Conservation (phyloP, 2,113 vertebrate genomes). For the Beaufortia kweichowensis region DNA sequence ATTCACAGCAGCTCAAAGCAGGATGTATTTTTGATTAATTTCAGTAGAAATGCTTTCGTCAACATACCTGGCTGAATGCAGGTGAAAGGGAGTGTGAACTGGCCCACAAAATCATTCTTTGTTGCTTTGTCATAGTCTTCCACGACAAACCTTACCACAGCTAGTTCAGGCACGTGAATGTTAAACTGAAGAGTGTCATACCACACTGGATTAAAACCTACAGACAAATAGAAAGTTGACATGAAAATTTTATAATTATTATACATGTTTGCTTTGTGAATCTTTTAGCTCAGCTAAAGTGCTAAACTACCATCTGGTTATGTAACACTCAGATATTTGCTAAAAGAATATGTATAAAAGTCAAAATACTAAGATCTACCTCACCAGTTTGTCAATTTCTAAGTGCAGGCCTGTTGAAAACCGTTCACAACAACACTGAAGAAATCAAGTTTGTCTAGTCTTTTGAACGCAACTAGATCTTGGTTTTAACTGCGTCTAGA, state of each 20-base stretch:
- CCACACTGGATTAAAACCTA: constrained; percentile 94
- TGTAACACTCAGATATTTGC: no score
- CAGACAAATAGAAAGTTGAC: not conserved
- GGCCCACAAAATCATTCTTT: constrained; percentile 91
- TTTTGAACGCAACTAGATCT: constrained; percentile 15
- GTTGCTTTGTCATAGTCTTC: constrained; percentile 91
- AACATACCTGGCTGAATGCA: constrained; percentile 84
- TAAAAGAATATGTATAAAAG: not conserved
- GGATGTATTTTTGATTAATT: not conserved
- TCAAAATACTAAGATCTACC: not conserved
- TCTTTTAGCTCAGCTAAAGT: not conserved
- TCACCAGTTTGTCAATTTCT: not conserved
- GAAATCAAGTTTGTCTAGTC: not conserved
- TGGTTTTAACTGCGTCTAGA: constrained; percentile 7
- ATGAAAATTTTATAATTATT: not conserved
- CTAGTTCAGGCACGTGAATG: constrained; percentile 83
- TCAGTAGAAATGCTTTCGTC: not conserved
- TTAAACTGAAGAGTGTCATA: constrained; percentile 84
- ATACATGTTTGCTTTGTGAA: not conserved
- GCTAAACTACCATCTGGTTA: no score
- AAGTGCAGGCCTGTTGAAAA: not conserved
- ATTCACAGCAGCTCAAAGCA: not conserved
- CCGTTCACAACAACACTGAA: not conserved
- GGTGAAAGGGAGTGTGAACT: constrained; percentile 86
- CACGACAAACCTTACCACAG: constrained; percentile 88